These are phyloP conservation scores for Psylliodes chrysocephalus DNA, from an alignment of 2,888 invertebrate genomes.

Conservation along the genomic window DNA sequence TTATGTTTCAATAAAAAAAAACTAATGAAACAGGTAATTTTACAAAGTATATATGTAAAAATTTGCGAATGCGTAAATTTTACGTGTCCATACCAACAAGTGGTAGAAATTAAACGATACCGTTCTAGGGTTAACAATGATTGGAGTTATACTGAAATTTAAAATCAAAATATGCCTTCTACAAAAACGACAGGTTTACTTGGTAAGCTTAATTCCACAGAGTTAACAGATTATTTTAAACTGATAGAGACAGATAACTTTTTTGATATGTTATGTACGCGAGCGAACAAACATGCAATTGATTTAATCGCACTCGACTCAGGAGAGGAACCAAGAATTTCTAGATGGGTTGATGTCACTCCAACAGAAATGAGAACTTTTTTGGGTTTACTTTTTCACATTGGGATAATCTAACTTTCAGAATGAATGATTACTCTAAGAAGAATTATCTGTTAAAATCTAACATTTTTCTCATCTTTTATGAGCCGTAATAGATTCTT, in stretches of 20 bases:
- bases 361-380: conserved; percentile 52
- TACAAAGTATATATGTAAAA: no score
- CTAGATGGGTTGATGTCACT: conserved; percentile 51
- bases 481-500: conserved; percentile 58
- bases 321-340: conserved; percentile 45
- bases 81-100: no score
- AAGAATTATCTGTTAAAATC: conserved; percentile 41
- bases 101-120: no score
- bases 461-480: conserved; percentile 47
- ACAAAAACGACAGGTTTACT: conserved; percentile 14
- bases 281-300: conserved; percentile 36
- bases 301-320: conserved; percentile 18
- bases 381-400: conserved; percentile 59
- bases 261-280: conserved; percentile 33
- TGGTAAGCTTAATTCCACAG: conserved; percentile 11
- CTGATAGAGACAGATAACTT: conserved; percentile 33
- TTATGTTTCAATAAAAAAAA: no score
- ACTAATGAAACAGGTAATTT: no score
- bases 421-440: conserved; percentile 59
- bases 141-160: conserved; percentile 6
- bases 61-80: no score
- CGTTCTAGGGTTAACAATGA: no score
- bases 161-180: not conserved
- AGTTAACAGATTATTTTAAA: not conserved
- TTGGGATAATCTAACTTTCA: conserved; percentile 54